Percentiles rank a stretch among this genome's conserved stretches.
These are phyloP conservation scores for Dendrolimus pini DNA, from an alignment of 2,888 invertebrate species.

Conservation along the genomic window DNA sequence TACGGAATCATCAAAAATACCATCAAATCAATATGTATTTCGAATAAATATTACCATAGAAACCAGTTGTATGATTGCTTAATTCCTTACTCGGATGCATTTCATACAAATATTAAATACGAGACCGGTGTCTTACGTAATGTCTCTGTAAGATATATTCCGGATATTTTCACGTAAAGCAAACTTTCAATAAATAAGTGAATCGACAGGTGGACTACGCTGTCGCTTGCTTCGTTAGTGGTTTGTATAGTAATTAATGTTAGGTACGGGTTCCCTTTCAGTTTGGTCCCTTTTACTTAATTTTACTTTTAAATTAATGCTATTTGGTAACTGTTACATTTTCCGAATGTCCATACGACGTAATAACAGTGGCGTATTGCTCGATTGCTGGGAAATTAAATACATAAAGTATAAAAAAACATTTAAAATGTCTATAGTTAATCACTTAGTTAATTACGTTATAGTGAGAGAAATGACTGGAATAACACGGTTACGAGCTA, in stretches of 20 bases:
- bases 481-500: too few relatives aligned
- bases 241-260: constrained; percentile 38
- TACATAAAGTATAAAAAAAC: too few relatives aligned
- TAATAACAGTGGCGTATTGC: too few relatives aligned
- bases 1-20: too few relatives aligned
- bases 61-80: neutral
- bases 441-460: too few relatives aligned
- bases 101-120: neutral
- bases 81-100: neutral
- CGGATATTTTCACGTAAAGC: constrained; percentile 24
- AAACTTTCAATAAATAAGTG: constrained; percentile 44
- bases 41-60: neutral
- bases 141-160: constrained; percentile 12
- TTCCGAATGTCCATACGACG: too few relatives aligned
- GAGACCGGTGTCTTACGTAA: constrained; percentile 1
- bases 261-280: constrained; percentile 1
- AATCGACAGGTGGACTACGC: constrained; percentile 40
- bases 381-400: too few relatives aligned
- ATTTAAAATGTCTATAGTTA: too few relatives aligned
- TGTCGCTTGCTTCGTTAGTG: constrained; percentile 38
- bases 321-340: neutral
- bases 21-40: neutral
- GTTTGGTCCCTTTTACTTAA: neutral
- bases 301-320: neutral
- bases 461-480: too few relatives aligned